Conservation (phyloP, 92 coral and sea anemone species). For the Zoanthus sansibaricus region DNA sequence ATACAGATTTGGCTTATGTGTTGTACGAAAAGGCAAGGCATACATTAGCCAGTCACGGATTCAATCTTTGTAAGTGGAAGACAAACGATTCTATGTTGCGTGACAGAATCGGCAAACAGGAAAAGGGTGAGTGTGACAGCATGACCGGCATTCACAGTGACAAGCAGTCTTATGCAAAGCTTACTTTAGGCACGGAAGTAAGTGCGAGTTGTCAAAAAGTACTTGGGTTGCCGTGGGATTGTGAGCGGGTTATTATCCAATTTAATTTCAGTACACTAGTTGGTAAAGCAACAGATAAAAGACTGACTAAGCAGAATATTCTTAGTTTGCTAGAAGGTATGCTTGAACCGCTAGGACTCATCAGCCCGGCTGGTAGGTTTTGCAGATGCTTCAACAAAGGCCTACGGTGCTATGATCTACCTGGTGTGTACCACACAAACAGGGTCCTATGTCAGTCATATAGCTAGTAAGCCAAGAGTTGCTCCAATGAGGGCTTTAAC, state of each 20-base stretch:
- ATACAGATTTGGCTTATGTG: not conserved
- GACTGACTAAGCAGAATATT: slow-evolving; percentile 36
- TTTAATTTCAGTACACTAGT: not conserved
- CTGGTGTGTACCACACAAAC: slow-evolving; percentile 29
- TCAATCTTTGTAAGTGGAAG: slow-evolving; percentile 59
- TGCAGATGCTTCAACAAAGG: slow-evolving; percentile 33
- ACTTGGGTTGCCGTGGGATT: slow-evolving; percentile 48
- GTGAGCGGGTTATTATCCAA: slow-evolving; percentile 31
- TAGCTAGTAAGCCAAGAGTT: not conserved
- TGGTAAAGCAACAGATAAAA: slow-evolving; percentile 13
- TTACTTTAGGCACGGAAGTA: too few species aligned
- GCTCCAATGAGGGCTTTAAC: too few species aligned
- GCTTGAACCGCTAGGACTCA: slow-evolving; percentile 55
- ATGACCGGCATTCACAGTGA: too few species aligned
- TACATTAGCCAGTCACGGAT: slow-evolving; percentile 34
- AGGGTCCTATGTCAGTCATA: slow-evolving; percentile 19
- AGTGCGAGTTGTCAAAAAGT: too few species aligned
- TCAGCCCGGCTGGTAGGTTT: slow-evolving; percentile 46
- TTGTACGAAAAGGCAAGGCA: slow-evolving; percentile 19
- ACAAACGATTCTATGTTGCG: slow-evolving; percentile 41
- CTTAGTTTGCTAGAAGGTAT: not conserved
- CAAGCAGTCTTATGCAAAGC: too few species aligned
- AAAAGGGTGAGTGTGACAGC: not conserved
- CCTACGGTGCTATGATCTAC: not conserved
- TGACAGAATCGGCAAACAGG: slow-evolving; percentile 5